A percentile compares a stretch with the other conserved stretches of the same genome.
Conservation (phyloP, 1,140 invertebrate genomes). For the Berghia stephanieae region DNA sequence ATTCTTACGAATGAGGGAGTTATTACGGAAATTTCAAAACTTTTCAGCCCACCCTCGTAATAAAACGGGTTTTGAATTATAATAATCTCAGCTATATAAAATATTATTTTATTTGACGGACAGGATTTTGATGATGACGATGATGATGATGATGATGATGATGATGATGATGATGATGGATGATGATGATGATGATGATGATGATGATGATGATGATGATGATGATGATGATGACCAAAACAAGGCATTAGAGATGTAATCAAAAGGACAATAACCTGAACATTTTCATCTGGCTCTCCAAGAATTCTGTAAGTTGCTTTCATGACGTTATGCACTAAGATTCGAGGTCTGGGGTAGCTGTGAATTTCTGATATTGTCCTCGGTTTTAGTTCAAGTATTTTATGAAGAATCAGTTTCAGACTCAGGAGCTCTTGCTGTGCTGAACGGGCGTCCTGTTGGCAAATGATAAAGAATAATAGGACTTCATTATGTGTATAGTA, state of each 20-base stretch:
- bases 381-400: slow-evolving; percentile 38
- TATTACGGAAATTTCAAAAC: no score
- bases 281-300: slow-evolving; percentile 34
- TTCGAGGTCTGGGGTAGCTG: slow-evolving; percentile 44
- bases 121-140: no score
- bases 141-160: no score
- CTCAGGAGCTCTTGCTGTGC: slow-evolving; percentile 30
- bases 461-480: slow-evolving; percentile 12
- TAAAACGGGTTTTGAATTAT: no score
- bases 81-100: no score
- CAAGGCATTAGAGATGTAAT: not conserved
- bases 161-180: no score
- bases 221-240: no score
- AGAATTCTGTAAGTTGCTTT: slow-evolving; percentile 45
- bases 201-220: not conserved
- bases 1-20: no score
- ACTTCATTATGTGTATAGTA: slow-evolving; percentile 21
- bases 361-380: slow-evolving; percentile 42
- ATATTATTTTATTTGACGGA: no score
- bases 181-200: no score
- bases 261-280: slow-evolving; percentile 33
- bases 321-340: slow-evolving; percentile 45
- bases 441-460: slow-evolving; percentile 32
- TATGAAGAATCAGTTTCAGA: slow-evolving; percentile 35
- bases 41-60: no score